phyloP scores from a whole-genome alignment of 2,888 invertebrate species.

The Ctenicera cuprea region DNA sequence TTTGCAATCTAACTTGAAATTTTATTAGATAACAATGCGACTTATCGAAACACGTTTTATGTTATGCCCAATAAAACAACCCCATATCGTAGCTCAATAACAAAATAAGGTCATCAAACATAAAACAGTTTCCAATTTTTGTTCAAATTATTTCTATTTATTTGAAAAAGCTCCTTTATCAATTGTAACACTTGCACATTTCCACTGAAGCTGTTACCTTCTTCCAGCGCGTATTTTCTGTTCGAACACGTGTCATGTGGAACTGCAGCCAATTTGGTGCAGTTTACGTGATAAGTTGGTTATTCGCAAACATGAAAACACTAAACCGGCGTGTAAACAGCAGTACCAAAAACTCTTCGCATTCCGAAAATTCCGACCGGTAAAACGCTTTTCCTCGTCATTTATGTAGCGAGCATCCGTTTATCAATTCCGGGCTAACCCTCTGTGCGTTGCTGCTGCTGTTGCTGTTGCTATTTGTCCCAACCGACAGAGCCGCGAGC shows the following conservation, averaged over 20 bases:
- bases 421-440: slow-evolving; percentile 51
- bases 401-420: slow-evolving; percentile 48
- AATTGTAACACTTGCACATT: too few relatives aligned
- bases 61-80: too few relatives aligned
- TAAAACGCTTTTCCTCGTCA: slow-evolving; percentile 47
- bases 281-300: slow-evolving; percentile 4
- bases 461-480: slow-evolving; percentile 46
- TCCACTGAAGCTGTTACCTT: too few relatives aligned
- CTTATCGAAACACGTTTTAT: too few relatives aligned
- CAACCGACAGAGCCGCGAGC: slow-evolving; percentile 39
- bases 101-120: too few relatives aligned
- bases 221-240: too few relatives aligned
- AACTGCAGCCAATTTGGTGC: background rate
- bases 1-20: too few relatives aligned
- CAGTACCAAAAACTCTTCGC: slow-evolving; percentile 24
- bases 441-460: slow-evolving; percentile 33
- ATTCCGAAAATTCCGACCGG: slow-evolving; percentile 45
- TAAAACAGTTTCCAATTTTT: too few relatives aligned
- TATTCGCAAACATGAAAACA: slow-evolving; percentile 25
- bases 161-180: too few relatives aligned
- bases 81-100: too few relatives aligned
- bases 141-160: too few relatives aligned
- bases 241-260: background rate
- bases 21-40: too few relatives aligned
- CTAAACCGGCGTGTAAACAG: slow-evolving; percentile 32